Conservation (phyloP, 1,140 invertebrate genomes). For the Cyclargus thomasi region DNA sequence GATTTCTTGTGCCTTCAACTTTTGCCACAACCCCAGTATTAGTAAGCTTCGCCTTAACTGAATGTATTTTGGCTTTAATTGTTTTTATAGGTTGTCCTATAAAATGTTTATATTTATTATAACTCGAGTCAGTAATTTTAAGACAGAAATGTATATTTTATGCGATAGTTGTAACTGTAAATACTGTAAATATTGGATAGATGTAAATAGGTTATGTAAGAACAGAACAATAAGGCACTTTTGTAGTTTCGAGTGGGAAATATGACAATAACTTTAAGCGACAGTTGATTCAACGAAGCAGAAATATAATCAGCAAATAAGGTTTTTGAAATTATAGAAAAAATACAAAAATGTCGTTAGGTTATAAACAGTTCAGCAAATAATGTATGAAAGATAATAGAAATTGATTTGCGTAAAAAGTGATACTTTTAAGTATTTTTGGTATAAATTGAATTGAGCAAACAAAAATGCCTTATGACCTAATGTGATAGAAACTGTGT, state of each 20-base stretch:
- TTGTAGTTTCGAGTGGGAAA: not conserved
- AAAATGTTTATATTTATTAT: constrained; percentile 54
- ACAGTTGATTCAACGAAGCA: not conserved
- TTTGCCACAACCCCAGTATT: constrained; percentile 55
- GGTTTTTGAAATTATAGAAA: not conserved
- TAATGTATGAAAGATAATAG: no score
- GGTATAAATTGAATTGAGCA: not conserved
- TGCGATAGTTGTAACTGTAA: constrained; percentile 43
- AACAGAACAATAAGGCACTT: constrained; percentile 19
- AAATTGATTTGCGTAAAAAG: not conserved
- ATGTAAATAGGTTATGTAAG: constrained; percentile 21
- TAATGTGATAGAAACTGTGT: constrained; percentile 21
- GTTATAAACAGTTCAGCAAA: no score
- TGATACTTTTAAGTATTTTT: not conserved
- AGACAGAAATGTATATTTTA: constrained; percentile 60
- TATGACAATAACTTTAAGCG: not conserved
- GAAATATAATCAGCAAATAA: not conserved
- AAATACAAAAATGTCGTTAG: not conserved
- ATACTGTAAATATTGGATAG: constrained; percentile 45
- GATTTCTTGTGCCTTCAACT: constrained; percentile 4
- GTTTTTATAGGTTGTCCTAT: constrained; percentile 18
- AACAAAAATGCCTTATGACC: constrained; percentile 25
- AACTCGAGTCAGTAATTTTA: constrained; percentile 71
- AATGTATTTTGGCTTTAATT: constrained; percentile 64
- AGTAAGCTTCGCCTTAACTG: constrained; percentile 37